phyloP scores from a whole-genome alignment of 1,140 invertebrate genomes.

The Cataglyphis hispanica region DNA sequence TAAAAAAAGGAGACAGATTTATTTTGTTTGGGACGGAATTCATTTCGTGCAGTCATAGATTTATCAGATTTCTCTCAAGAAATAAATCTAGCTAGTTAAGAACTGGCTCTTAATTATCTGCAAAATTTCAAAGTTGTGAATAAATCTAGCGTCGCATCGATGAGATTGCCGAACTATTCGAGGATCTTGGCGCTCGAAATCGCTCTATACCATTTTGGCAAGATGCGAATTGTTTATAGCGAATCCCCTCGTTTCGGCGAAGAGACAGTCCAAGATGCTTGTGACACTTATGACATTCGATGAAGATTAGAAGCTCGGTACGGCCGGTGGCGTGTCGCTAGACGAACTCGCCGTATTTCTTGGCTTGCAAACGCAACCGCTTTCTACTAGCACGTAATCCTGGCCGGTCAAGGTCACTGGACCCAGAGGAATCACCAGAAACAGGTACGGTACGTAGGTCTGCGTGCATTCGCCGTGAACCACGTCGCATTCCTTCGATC shows the following conservation, averaged over 20 bases:
- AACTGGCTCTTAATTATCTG: too few species aligned
- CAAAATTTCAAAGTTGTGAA: neutral
- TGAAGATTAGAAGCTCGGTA: slow-evolving; percentile 82
- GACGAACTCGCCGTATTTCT: slow-evolving; percentile 88
- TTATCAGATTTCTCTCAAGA: slow-evolving; percentile 59
- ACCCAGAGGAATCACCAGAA: slow-evolving; percentile 95
- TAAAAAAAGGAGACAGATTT: neutral
- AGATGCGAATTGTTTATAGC: slow-evolving; percentile 3
- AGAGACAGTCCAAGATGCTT: slow-evolving; percentile 1
- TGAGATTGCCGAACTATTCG: slow-evolving; percentile 49
- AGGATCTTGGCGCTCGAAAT: slow-evolving; percentile 45
- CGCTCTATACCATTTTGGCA: slow-evolving; percentile 25
- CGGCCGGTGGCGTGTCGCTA: slow-evolving; percentile 75
- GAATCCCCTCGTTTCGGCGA: slow-evolving; percentile 31
- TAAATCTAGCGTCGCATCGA: slow-evolving; percentile 59
- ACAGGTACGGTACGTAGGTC: slow-evolving; percentile 96
- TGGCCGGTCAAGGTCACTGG: slow-evolving; percentile 96
- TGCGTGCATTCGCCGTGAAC: slow-evolving; percentile 96
- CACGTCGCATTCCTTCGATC: slow-evolving; percentile 94
- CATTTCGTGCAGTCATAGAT: neutral
- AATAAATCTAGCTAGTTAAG: slow-evolving; percentile 28
- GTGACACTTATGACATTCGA: slow-evolving; percentile 46
- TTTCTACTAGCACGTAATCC: slow-evolving; percentile 97
- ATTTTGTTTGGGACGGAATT: neutral
- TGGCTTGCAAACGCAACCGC: slow-evolving; percentile 96